Percentiles rank a stretch among this genome's conserved stretches.
Evolutionary conservation across 2,888 invertebrate genomes (phyloP).

Genomic region (Cantharis flavilabris): DNA sequence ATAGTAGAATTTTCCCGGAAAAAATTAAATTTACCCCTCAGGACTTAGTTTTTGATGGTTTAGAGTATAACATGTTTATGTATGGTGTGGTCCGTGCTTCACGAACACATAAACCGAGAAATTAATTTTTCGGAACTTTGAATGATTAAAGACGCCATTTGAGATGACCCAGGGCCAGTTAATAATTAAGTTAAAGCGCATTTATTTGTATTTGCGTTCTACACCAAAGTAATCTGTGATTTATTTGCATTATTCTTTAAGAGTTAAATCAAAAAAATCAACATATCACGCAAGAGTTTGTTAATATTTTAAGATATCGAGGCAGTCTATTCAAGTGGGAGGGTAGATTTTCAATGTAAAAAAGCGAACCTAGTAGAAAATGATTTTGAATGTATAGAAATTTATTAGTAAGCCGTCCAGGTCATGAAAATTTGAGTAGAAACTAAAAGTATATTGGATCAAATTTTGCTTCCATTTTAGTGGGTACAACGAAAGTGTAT

Average conservation of each 20-base stretch:
- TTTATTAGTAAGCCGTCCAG: neutral
- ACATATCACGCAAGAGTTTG: neutral
- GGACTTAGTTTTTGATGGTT: neutral
- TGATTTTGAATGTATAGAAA: neutral
- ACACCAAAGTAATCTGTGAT: neutral
- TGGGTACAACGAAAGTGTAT: constrained; percentile 10
- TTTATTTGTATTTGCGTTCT: neutral
- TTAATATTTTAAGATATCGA: neutral
- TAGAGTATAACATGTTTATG: neutral
- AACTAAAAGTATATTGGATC: neutral
- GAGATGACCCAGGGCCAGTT: neutral
- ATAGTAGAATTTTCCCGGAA: neutral
- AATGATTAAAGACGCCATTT: neutral
- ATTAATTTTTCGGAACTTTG: too few species aligned
- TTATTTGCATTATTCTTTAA: neutral
- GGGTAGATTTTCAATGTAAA: neutral
- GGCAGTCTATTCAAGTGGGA: neutral
- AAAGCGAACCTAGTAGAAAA: neutral
- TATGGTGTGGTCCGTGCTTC: neutral
- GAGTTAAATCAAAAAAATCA: neutral
- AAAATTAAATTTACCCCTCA: neutral
- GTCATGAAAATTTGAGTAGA: neutral
- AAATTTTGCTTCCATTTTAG: constrained; percentile 1
- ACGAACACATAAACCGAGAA: neutral
- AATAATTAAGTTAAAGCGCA: neutral